These are phyloP conservation scores for Dexiosoma caninum DNA, from an alignment of 2,888 invertebrate species.

Conservation along the genomic window DNA sequence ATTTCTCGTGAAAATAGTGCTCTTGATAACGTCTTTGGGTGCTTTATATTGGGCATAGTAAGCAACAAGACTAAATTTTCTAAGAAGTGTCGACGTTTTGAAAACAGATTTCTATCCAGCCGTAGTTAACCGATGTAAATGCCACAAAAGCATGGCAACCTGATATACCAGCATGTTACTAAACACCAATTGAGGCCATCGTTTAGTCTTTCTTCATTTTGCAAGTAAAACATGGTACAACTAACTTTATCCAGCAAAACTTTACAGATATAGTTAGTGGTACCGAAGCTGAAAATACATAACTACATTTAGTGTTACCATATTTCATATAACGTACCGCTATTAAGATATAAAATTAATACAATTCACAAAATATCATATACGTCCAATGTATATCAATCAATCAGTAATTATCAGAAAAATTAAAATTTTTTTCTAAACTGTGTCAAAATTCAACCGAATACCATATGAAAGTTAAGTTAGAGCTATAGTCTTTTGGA, in stretches of 20 bases:
- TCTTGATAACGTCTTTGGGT: not conserved
- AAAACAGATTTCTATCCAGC: not conserved
- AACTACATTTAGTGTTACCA: too few species aligned
- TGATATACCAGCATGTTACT: not conserved
- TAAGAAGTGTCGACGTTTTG: not conserved
- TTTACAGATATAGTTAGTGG: too few species aligned
- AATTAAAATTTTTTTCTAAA: too few species aligned
- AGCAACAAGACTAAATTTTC: not conserved
- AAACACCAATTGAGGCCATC: not conserved
- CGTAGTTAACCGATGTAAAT: not conserved
- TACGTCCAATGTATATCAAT: too few species aligned
- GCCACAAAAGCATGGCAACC: not conserved
- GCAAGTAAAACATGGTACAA: not conserved
- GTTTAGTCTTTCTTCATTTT: not conserved
- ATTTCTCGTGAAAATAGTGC: not conserved
- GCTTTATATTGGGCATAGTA: not conserved
- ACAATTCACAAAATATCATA: too few species aligned
- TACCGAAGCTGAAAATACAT: too few species aligned
- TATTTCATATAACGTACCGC: too few species aligned
- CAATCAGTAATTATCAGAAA: too few species aligned
- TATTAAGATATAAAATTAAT: too few species aligned
- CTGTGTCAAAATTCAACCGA: too few species aligned
- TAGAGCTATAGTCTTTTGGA: too few species aligned
- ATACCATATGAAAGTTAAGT: too few species aligned
- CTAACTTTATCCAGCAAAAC: not conserved